Evolutionary conservation across 35 echinoderm and acorn worm species (phyloP), one percentile per base, ranked within the genome.

Genomic region (Anneissia japonica): DNA sequence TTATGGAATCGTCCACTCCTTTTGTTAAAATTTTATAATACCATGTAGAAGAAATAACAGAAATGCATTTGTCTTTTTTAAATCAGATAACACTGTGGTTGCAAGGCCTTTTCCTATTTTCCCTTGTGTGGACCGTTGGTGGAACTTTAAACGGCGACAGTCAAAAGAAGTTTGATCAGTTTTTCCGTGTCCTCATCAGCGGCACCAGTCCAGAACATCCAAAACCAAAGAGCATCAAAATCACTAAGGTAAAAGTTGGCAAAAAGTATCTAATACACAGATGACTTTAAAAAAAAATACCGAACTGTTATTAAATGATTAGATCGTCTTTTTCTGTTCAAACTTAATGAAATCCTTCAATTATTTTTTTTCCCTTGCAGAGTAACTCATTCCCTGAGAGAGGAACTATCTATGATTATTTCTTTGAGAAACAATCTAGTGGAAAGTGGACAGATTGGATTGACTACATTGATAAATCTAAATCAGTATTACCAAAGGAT

Each of bases 151-250:
- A 93, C 37, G 87, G 91, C 37, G 88, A 93, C 77, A 93, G 95
- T 46, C 85, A 91, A 0, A 75, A 85, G 77, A 97, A 97, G 72
- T 97, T 97, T 91, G 92, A 97, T 46, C 91, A 93, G 38, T 97
- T 90, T 80, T 97, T 97, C 91, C 88, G 95, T 30, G 46, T 89
- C 0, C 84, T 97, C n/a, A 97, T 97, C 77, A 93, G 91, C 77
- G 95, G 95, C 19, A 97, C 95, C 35, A 75, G 91, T 36, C 85
- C 91, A 0, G 91, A 97, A 32, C 95, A 97, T 79, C 95, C 95
- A 0, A 97, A 97, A 86, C 95, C 95, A 76, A 97, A 97, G 87
- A 97, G 95, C 78, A 97, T 97, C 85, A 97, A 97, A 77, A 93
- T 97, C 45, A 91, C 95, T 30, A 97, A 97, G 95, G 95, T 97